Evolutionary conservation across 2,113 vertebrate genomes (phyloP), one percentile per base, ranked within the genome.

Genomic region (Nothocercus julius): DNA sequence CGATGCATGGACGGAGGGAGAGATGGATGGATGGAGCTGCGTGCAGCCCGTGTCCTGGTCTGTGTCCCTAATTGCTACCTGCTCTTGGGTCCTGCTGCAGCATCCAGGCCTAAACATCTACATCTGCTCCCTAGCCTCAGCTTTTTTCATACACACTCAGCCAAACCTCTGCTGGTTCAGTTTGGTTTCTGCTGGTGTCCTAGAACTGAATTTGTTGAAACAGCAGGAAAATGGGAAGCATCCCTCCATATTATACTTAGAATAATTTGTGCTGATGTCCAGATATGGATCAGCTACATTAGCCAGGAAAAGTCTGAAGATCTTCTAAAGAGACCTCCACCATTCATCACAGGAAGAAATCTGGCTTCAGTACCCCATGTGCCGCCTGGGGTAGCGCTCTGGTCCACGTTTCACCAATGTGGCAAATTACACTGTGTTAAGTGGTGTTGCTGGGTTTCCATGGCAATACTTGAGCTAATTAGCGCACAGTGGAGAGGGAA

Each of bases 391-490:
- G 87, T 44, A 12, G 67, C 81, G 77, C 73, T 84, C 61, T 44
- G 36, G 85, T 70, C 88, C 80, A 15, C 6, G 0, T 91, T 93
- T 73, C 63, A 51, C 73, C 85, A 92, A 0, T 58, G 0, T 12
- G 83, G 69, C 42, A 85, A 86, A 53, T 75, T 62, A 24, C 22
- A 58, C 64, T 90, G 53, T 79, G 90, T 30, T 95, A 83, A 73
- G 58, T 75, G 20, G 15, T 56, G 47, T 75, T 92, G 76, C 87
- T 82, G 73, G 13, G 88, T 97, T 90, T n/a, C 94, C 85, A 82
- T 79, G 90, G 85, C 85, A 95, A 95, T 92, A 40, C 38, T 8
- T 14, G 75, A 0, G 1, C 85, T 96, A 96, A 96, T 96, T 94
- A 96, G 92, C 2, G 1, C 67, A 16, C 30, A 9, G 82, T 40